Evolutionary conservation across 2,797 vertebrate genomes (phyloP).

Genomic region (Cyprinella venusta): DNA sequence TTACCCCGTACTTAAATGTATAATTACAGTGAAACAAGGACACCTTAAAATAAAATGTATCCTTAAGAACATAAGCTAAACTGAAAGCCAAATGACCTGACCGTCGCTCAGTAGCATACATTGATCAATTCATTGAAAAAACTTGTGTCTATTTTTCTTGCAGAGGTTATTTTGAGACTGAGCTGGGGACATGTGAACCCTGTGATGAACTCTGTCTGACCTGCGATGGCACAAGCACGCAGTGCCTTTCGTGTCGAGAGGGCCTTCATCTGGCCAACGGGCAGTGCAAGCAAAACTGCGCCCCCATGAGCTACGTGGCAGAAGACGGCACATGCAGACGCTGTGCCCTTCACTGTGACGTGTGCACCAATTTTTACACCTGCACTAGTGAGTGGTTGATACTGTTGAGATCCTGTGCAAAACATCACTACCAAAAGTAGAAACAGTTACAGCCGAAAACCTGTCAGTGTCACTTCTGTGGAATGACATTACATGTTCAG

Average conservation of each 20-base stretch:
- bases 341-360: conserved; percentile 78
- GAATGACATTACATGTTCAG: neutral
- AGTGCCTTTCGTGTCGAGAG: conserved; percentile 78
- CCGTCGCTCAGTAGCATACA: too few species aligned
- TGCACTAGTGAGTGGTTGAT: conserved; percentile 76
- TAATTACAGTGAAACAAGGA: neutral
- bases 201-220: conserved; percentile 78
- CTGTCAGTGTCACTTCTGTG: neutral
- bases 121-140: neutral
- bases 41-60: neutral
- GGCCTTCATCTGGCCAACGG: conserved; percentile 75
- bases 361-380: conserved; percentile 72
- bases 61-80: neutral
- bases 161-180: conserved; percentile 78
- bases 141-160: neutral
- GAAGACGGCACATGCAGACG: conserved; percentile 77
- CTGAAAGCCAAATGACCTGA: neutral
- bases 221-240: conserved; percentile 74
- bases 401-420: neutral
- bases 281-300: conserved; percentile 76
- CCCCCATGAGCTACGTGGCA: conserved; percentile 71
- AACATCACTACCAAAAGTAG: neutral
- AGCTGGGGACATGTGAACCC: conserved; percentile 70
- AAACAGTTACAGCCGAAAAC: neutral
- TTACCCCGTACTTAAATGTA: neutral